Base-by-base conservation (phyloP, 1,140 invertebrate genomes). In the Drosophila sucinea region DNA sequence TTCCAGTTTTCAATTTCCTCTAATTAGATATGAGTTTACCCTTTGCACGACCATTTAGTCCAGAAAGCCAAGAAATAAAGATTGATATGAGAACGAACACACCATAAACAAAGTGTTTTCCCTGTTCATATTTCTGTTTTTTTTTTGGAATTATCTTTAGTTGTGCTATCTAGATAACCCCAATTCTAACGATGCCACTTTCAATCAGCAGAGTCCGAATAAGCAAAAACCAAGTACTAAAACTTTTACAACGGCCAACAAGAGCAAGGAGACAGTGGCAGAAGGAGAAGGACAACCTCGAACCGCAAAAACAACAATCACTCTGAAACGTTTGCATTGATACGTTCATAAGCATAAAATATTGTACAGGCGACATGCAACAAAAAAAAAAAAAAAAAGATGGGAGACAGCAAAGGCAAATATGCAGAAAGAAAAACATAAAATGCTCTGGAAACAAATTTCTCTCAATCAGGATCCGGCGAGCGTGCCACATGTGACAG, bases 311-410 rank as follows among this genome's bases (percentile, higher is more conserved):
- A 64, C 56, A 65, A 11, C 44, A 67, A 60, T 38, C 11, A 27
- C 47, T 44, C 47, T 17, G 10, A 81, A 72, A 65, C 71, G 75
- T 66, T 68, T 69, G 80, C 73, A 84, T 84, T 82, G 81, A 79
- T 83, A 71, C 55, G 67, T 73, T 85, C 77, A 84, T 75, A 75
- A 85, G 82, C 82, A 87, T 87, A 86, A 86, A 86, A 76, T 64
- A 77, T n/a, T 27, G 7, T n/a, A 38, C 2, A 38, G 25, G 44
- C 7, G 27, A 51, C 23, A 51, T 51, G 44, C 55, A 69, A 47
- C 68, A 29, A 67, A 67, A 56, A 79, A 67, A 77, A 64, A 77
- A 68, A 69, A 29, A 41, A 38, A 57, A 40, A 72, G 30, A 40
- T 68, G 62, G 67, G 60, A 68, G 65, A 81, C 56, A 71, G 71